Evolutionary conservation across 2,888 invertebrate species (phyloP), one percentile per base, ranked within the genome.

Genomic region (Galerucella calmariensis): DNA sequence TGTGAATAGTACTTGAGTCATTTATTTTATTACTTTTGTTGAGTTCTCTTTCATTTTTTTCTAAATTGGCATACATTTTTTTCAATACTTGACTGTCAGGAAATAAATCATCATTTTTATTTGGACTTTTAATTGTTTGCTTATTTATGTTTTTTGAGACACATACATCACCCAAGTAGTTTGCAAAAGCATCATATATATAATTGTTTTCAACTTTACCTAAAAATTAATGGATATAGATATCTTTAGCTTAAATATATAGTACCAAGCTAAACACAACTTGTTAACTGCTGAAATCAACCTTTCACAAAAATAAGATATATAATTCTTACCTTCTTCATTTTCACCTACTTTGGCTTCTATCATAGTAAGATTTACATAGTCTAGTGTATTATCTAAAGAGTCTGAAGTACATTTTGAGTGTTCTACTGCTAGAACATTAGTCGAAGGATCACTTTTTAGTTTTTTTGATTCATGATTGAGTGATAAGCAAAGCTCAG

Each of bases 41-140:
- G 27, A 14, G 44, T 5, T 35, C 12, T 20, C 51, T 27, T 12
- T 61, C 59, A 16, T 69, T 63, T 73, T 73, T 70, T 77, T 75
- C 63, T 72, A 35, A 14, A 75, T 61, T 12, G 20, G 68, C 51
- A 62, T 85, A 83, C 41, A 85, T 79, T 77, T 84, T 80, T 46
- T 82, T 79, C 20, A 83, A 75, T 16, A 82, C 76, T 81, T 85
- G 84, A 2, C 82, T 83, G 67, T 81, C 81, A 67, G 84, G 84
- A 70, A 63, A 75, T n/a, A 75, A 58, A 44, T 72, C 51, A 9
- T 41, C 20, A 41, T 67, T 53, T 58, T 70, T 56, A 24, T 76
- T 59, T 46, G 69, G 56, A 58, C 74, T 27, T 72, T 73, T 71
- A 46, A 46, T 72, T 63, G 16, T 68, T 75, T 74, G 20, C 10